Base-by-base conservation (phyloP, 2,888 invertebrate genomes). In the Cataglyphis cursor region DNA sequence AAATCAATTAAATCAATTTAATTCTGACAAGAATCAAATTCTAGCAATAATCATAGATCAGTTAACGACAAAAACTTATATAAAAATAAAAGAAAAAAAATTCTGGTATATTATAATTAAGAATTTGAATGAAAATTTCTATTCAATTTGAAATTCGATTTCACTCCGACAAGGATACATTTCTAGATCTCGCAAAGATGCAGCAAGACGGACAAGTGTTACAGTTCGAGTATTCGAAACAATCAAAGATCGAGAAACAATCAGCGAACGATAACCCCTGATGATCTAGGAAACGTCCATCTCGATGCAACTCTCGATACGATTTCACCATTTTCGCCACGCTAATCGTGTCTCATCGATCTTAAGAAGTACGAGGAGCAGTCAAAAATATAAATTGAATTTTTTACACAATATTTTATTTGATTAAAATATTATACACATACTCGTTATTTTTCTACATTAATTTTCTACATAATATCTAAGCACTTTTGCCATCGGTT, bases 191-290 rank as follows among this genome's bases (percentile, higher is more conserved):
- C 44, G 31, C 44, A 21, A 70, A 31, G 57, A 41, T 44, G 28
- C 38, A 76, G 57, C 75, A 80, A 89, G 83, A 84, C 51, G 88
- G 48, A 62, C 59, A 54, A 24, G 54, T 72, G 88, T 89, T 81
- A 89, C 86, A 89, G 88, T 81, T 89, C 89, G 81, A 65, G 73
- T 88, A 35, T 61, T 81, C 78, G 83, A 85, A 86, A 89, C 89
- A 86, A 88, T 89, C 83, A 81, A 86, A 93, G 93, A 93, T 93
- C 84, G 83, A 76, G 80, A 91, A 89, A 93, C 93, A 93, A 93
- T 92, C 88, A 88, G 51, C 38, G 35, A 9, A 61, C 88, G 93
- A 93, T 93, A 93, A 91, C 90, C 89, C 76, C 76, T 70, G 81
- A 85, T 87, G 85, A 70, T 84, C 81, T 74, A 70, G 81, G 84